Evolutionary conservation across 2,888 invertebrate genomes (phyloP).

Genomic region (Drosophila austrosaltans): DNA sequence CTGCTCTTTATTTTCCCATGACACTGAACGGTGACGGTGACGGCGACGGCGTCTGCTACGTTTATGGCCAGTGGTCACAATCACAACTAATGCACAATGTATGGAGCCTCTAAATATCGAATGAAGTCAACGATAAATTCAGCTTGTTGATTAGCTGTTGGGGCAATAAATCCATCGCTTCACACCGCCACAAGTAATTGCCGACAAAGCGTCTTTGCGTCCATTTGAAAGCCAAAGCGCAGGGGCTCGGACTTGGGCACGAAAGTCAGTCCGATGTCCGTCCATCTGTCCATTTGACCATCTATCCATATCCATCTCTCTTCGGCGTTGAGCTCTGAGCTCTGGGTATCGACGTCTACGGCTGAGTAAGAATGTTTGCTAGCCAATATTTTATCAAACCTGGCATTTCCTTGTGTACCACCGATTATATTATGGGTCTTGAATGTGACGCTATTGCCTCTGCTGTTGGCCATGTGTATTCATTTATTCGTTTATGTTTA

Average conservation of each 20-base stretch:
- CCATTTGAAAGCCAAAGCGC: conserved; percentile 42
- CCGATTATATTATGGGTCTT: conserved; percentile 53
- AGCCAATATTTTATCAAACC: conserved; percentile 67
- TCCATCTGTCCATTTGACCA: conserved; percentile 23
- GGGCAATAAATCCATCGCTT: conserved; percentile 64
- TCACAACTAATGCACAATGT: conserved; percentile 43
- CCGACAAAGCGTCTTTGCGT: conserved; percentile 58
- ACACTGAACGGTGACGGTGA: conserved; percentile 37
- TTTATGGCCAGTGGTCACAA: conserved; percentile 31
- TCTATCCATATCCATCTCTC: conserved; percentile 38
- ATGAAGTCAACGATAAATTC: conserved; percentile 65
- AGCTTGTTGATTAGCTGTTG: conserved; percentile 67
- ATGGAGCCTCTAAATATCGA: conserved; percentile 59
- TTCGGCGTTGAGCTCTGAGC: conserved; percentile 35
- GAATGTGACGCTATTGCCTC: conserved; percentile 41
- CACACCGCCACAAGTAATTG: conserved; percentile 62
- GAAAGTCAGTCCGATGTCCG: too few species aligned
- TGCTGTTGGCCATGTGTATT: conserved; percentile 56
- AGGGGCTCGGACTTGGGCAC: conserved; percentile 23
- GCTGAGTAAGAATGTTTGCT: conserved; percentile 55
- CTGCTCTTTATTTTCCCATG: conserved; percentile 56
- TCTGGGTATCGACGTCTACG: conserved; percentile 28
- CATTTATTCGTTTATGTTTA: conserved; percentile 53
- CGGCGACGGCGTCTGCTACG: not conserved
- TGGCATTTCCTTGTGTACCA: conserved; percentile 67